Base-by-base conservation (phyloP, 2,888 invertebrate species). In the Augochlorella aurata region DNA sequence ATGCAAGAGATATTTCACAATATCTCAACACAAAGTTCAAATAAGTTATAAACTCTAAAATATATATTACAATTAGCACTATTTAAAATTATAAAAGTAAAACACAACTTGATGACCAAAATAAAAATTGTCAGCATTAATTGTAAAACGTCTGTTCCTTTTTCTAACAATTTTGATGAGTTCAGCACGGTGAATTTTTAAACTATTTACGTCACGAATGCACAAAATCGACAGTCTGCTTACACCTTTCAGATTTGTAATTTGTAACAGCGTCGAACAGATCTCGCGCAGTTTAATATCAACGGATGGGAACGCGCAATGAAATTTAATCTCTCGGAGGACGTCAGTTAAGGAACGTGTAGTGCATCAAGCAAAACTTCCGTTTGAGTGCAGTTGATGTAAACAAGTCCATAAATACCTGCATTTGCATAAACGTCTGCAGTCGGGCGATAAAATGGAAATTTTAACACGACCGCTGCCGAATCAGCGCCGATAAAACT, bases 401-500 rank as follows among this genome's bases (percentile, higher is more conserved):
- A 65, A 65, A 44, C 38, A 65, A 29, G 38, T 44, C 65, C 38
- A n/a, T 65, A 65, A 29, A 65, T 65, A 24, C 24, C 58, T 29
- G 29, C 8, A 58, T 58, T 58, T 58, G 58, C 58, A 58, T 58
- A 58, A 58, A 58, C 58, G 58, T 58, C 58, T 58, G 24, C 58
- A 8, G 58, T 29, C 16, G 16, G 21, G 24, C 24, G 58, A 58
- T 58, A 58, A 58, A 58, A 58, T 58, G 58, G 58, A 58, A 58
- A 58, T 58, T 58, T 58, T 58, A 24, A 24, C 29, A 58, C 58
- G 58, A 21, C 21, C 58, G 14, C 29, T 58, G 58, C 24, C 58
- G 58, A 58, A 58, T 58, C 58, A 29, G 58, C 58, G 12, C 16
- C 24, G 24, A 12, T 24, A 29, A 49, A 68, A 45, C 47, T 49